Percentiles rank a stretch among this genome's conserved stretches.
Evolutionary conservation across 2,888 invertebrate species (phyloP).

Genomic region (Folsomia candida): DNA sequence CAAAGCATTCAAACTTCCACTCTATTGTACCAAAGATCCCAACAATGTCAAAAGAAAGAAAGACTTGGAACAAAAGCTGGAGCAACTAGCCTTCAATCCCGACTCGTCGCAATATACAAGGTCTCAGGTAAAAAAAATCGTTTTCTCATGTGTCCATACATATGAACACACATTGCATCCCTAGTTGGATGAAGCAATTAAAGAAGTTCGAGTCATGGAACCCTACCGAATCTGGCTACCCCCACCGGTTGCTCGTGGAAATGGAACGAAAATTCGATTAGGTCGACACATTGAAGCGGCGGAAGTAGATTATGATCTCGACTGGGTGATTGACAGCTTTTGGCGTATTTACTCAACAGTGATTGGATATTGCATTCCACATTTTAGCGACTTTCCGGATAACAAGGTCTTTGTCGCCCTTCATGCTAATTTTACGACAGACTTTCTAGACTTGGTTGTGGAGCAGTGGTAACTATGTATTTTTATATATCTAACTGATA

Average conservation of each 20-base stretch:
- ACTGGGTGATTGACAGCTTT: slow-evolving; percentile 28
- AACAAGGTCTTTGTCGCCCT: neutral
- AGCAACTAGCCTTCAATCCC: neutral
- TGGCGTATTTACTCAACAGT: slow-evolving; percentile 33
- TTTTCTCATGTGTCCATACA: neutral
- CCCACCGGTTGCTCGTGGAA: neutral
- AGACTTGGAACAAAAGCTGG: slow-evolving; percentile 5
- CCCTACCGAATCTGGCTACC: slow-evolving; percentile 24
- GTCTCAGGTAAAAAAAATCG: neutral
- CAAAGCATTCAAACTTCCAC: slow-evolving; percentile 15
- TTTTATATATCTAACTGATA: neutral
- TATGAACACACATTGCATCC: neutral
- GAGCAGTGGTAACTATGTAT: slow-evolving; percentile 24
- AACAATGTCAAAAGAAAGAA: neutral
- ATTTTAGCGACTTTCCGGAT: slow-evolving; percentile 8
- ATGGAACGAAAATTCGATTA: neutral
- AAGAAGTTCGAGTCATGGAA: slow-evolving; percentile 14
- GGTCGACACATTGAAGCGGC: slow-evolving; percentile 25
- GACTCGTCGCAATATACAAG: neutral
- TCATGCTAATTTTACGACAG: slow-evolving; percentile 22
- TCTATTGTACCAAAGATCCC: slow-evolving; percentile 8
- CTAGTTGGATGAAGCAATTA: slow-evolving; percentile 13
- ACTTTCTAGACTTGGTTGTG: slow-evolving; percentile 20
- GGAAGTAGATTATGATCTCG: slow-evolving; percentile 28
- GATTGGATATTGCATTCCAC: slow-evolving; percentile 27